Conservation (phyloP, 2,113 vertebrate genomes). For the Colius striatus region DNA sequence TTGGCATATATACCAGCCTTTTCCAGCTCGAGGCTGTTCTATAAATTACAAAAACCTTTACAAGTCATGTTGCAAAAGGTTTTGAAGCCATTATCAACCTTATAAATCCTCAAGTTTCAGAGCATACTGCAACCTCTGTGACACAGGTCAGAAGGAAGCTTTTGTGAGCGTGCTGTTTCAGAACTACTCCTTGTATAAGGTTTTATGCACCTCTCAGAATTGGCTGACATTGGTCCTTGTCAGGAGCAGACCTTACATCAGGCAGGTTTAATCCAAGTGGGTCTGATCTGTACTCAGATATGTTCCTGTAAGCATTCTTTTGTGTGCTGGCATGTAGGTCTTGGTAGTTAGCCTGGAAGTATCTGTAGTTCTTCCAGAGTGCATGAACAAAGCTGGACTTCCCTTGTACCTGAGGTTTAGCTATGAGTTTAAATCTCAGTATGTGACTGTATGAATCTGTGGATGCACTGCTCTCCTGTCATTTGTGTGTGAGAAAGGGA, state of each 20-base stretch:
- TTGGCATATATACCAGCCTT: not conserved
- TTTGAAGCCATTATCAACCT: not conserved
- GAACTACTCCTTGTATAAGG: not conserved
- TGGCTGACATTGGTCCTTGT: not conserved
- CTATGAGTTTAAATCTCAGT: not conserved
- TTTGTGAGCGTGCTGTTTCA: not conserved
- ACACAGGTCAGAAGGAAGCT: not conserved
- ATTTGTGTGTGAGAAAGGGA: not conserved
- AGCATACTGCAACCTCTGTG: not conserved
- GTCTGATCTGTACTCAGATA: not conserved
- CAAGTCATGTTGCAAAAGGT: not conserved
- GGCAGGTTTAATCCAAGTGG: not conserved
- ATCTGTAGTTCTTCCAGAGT: not conserved
- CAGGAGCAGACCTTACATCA: not conserved
- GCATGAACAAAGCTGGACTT: not conserved
- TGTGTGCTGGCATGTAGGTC: not conserved
- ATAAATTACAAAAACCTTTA: not conserved
- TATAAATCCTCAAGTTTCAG: not conserved
- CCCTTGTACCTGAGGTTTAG: not conserved
- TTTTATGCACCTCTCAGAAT: not conserved
- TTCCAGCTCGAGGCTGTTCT: not conserved
- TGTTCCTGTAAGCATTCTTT: not conserved
- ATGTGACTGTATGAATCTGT: not conserved
- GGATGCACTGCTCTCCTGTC: not conserved
- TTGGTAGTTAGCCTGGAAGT: not conserved